These are phyloP conservation scores for Acomys russatus DNA, from an alignment of 2,797 vertebrate species.

Conservation along the genomic window DNA sequence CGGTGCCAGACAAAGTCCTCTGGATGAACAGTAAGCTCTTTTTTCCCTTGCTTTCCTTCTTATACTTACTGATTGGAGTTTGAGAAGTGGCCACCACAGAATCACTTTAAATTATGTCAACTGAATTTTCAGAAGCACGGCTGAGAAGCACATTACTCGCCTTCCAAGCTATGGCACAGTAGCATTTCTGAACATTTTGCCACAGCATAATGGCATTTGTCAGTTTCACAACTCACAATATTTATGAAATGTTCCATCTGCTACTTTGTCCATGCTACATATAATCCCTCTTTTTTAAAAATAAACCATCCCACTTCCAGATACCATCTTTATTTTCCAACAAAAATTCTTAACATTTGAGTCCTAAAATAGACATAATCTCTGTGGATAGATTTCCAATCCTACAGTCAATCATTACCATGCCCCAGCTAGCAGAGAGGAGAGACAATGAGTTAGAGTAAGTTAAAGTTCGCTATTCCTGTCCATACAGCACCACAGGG, in stretches of 20 bases:
- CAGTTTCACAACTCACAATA: conserved; percentile 44
- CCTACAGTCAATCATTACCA: not conserved
- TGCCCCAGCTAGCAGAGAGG: not conserved
- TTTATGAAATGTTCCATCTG: conserved; percentile 46
- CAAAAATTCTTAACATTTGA: conserved; percentile 34
- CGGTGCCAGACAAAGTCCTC: not conserved
- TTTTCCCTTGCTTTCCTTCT: not conserved
- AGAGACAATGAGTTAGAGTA: not conserved
- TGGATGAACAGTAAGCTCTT: no score
- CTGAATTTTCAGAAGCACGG: not conserved
- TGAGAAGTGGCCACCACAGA: not conserved
- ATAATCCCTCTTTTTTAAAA: not conserved
- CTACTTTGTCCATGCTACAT: not conserved
- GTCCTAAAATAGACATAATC: not conserved
- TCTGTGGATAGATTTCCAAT: not conserved
- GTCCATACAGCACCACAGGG: not conserved
- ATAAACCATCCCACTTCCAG: conserved; percentile 5
- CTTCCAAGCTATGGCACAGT: not conserved
- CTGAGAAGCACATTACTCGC: not conserved
- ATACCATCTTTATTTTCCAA: not conserved
- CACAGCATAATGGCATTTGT: not conserved
- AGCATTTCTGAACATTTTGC: not conserved
- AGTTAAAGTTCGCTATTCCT: not conserved
- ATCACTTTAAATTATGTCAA: conserved; percentile 18
- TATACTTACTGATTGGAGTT: not conserved